Conservation (phyloP, 2,888 invertebrate genomes). For the Pseudoips prasinana region DNA sequence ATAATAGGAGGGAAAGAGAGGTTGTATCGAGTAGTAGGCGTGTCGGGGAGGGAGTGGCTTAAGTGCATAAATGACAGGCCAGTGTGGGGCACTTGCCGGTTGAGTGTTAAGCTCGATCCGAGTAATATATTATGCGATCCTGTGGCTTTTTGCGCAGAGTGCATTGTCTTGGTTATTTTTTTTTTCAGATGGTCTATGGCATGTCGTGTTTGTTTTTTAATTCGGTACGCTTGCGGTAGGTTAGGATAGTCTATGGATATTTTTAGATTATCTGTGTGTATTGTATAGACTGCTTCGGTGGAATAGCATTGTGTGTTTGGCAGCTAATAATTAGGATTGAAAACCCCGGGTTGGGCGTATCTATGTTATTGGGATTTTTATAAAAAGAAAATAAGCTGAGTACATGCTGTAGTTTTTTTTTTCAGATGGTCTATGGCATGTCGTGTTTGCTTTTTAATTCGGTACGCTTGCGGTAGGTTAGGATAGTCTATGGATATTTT, state of each 20-base stretch:
- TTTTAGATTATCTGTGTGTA: conserved; percentile 26
- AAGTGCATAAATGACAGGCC: conserved; percentile 57
- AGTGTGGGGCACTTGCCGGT: conserved; percentile 33
- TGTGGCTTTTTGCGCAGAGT: conserved; percentile 57
- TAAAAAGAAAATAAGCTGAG: too few relatives aligned
- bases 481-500: conserved; percentile 30
- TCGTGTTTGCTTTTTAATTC: conserved; percentile 51
- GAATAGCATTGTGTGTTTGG: too few relatives aligned
- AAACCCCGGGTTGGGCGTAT: too few relatives aligned
- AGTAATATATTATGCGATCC: conserved; percentile 61
- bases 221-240: conserved; percentile 57
- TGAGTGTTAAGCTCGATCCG: conserved; percentile 34
- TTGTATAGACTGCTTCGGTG: too few relatives aligned
- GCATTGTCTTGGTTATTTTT: conserved; percentile 65
- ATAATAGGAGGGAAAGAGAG: conserved; percentile 39
- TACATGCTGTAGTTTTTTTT: conserved; percentile 67
- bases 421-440: conserved; percentile 57
- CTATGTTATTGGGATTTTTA: too few relatives aligned
- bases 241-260: conserved; percentile 39
- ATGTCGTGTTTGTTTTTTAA: conserved; percentile 48
- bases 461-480: conserved; percentile 59
- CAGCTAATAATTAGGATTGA: too few relatives aligned
- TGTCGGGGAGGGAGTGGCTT: conserved; percentile 60
- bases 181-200: conserved; percentile 63
- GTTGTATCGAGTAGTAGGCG: conserved; percentile 54